Conservation (phyloP, 2,113 vertebrate genomes). For the Corynorhinus townsendii region DNA sequence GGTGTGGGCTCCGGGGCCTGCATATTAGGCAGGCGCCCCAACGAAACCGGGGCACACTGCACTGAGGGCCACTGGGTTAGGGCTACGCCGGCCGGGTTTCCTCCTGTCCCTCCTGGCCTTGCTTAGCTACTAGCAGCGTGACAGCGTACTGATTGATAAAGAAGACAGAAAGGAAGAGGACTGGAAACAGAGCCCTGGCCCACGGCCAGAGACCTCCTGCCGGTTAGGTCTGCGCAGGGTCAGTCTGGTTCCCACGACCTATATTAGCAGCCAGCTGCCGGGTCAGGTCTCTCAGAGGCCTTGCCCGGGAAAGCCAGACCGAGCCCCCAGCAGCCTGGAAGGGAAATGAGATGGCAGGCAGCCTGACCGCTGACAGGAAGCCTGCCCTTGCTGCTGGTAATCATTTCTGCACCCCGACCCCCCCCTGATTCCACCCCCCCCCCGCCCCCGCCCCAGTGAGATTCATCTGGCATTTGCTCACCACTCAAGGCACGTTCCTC, state of each 20-base stretch:
- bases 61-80: neutral
- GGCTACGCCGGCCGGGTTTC: too few relatives aligned
- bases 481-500: neutral
- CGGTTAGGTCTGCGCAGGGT: neutral
- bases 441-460: too few relatives aligned
- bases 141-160: neutral
- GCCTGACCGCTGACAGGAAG: neutral
- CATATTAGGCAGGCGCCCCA: neutral
- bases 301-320: rapidly evolving
- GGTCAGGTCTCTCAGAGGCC: neutral
- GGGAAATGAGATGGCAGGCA: neutral
- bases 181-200: neutral
- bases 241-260: neutral
- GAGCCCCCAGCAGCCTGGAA: neutral
- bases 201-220: neutral
- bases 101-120: neutral
- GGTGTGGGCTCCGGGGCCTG: neutral
- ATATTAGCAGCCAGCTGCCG: neutral
- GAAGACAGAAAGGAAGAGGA: neutral
- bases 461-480: neutral
- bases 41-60: neutral
- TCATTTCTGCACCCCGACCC: too few relatives aligned
- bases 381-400: rapidly evolving
- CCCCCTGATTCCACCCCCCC: too few relatives aligned
- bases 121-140: neutral